Evolutionary conservation across 1,140 invertebrate genomes (phyloP), one percentile per base, ranked within the genome.

Genomic region (Arion vulgaris): DNA sequence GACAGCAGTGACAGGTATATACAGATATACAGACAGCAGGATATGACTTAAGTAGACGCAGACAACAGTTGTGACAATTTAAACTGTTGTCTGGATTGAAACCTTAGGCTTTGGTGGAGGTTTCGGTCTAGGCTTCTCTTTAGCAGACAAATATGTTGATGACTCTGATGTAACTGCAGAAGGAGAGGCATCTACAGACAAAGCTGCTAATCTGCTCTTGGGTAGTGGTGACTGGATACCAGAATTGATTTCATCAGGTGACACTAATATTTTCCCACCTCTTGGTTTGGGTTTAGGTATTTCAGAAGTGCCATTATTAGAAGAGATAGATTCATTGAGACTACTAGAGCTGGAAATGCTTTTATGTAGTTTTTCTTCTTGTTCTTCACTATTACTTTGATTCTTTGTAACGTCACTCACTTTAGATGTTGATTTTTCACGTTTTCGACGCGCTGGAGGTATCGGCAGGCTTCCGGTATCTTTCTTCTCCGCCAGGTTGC

Each of bases 41-140:
- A n/a, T n/a, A n/a, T n/a, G n/a, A n/a, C n/a, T n/a, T n/a, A n/a
- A n/a, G n/a, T n/a, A n/a, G n/a, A n/a, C n/a, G n/a, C n/a, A n/a
- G n/a, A n/a, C n/a, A n/a, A n/a, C n/a, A n/a, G n/a, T n/a, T n/a
- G n/a, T n/a, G n/a, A n/a, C n/a, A 15, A 15, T 45, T 66, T 66
- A 66, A 9, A 66, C 62, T 32, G 62, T 66, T 66, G 62, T 66
- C 5, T 66, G 62, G 2, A 23, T 66, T 17, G 28, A 28, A 28
- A 66, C 11, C 28, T 66, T 66, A 32, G 62, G 62, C 28, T 66
- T 66, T 66, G 62, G 62, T 7, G 62, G 62, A 66, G 62, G 62
- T 66, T 28, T 66, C 28, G 62, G 62, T 34, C 28, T 66, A 32
- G 17, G 11, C 7, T 66, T 66, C 2, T 66, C 62, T 28, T 66